Evolutionary conservation across 2,113 vertebrate species (phyloP), one percentile per base, ranked within the genome.

Genomic region (Cyanoramphus novaezelandiae): DNA sequence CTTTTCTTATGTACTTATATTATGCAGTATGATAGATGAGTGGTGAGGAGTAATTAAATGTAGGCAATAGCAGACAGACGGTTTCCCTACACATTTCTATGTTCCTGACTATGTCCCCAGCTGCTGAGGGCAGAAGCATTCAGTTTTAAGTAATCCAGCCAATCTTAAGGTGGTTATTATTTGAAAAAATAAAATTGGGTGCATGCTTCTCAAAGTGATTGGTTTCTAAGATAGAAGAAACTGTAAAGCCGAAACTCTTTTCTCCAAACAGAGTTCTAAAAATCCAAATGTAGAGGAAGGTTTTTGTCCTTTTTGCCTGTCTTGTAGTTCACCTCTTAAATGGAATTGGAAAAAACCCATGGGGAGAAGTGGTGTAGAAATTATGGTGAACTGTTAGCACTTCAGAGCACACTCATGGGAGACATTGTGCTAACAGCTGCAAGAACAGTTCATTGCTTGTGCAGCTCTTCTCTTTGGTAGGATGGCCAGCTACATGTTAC

Each of bases 1-100:
- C 18, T 83, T 94, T 67, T 87, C 50, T 68, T 59, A 6, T 35
- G 16, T 74, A 29, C 47, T 63, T 65, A 81, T 57, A 46, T 70
- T 82, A 35, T 46, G 33, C 71, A 64, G 57, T n/a, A 14, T 70
- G 35, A 28, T 60, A 59, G 29, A 46, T 90, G 39, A 82, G 33
- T 70, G 55, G 17, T 43, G 55, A 86, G 55, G 57, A 88, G 46
- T 90, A 93, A 94, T 86, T 93, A 96, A 96, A 93, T 70, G 35
- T 57, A 88, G 44, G 41, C 82, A 65, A 43, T 16, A 86, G 37
- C n/a, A 31, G 31, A 77, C 72, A 75, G 28, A 50, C 15, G 16
- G 2, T 82, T 52, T 74, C 19, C 23, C 46, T 72, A 57, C 25
- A 50, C 15, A 0, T 86, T 69, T 80, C 31, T 71, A 3, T 8